Evolutionary conservation across 2,113 vertebrate genomes (phyloP).

Genomic region (Ameiurus melas): DNA sequence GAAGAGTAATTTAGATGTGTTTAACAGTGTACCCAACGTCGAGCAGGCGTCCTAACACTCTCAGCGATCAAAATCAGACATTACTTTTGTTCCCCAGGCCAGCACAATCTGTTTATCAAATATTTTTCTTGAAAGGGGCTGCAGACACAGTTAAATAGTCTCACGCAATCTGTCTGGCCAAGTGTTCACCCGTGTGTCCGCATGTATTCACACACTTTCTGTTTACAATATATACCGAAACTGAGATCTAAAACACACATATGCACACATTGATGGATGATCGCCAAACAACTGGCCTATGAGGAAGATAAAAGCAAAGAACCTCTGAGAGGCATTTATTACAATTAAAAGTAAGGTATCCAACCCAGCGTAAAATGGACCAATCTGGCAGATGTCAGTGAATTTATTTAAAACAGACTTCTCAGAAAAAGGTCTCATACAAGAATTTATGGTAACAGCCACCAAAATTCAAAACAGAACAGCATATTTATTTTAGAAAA

Average conservation of each 20-base stretch:
- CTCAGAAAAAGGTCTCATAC: slow-evolving; percentile 19
- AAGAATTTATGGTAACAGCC: slow-evolving; percentile 47
- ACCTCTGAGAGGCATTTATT: slow-evolving; percentile 51
- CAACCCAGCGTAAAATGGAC: slow-evolving; percentile 50
- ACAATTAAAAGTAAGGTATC: slow-evolving; percentile 55
- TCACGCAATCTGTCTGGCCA: slow-evolving; percentile 63
- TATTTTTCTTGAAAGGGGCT: slow-evolving; percentile 67
- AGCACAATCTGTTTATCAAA: slow-evolving; percentile 69
- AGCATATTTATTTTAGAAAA: slow-evolving; percentile 45
- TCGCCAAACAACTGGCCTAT: slow-evolving; percentile 36
- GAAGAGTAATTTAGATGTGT: slow-evolving; percentile 65
- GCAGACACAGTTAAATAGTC: slow-evolving; percentile 65
- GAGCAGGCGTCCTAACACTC: slow-evolving; percentile 62
- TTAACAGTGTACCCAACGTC: slow-evolving; percentile 61
- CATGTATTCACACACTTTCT: slow-evolving; percentile 35
- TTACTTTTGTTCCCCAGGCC: slow-evolving; percentile 49
- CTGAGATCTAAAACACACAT: slow-evolving; percentile 40
- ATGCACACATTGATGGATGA: slow-evolving; percentile 37
- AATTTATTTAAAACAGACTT: slow-evolving; percentile 65
- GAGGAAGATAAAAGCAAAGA: slow-evolving; percentile 9
- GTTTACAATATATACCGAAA: slow-evolving; percentile 45
- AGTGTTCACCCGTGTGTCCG: slow-evolving; percentile 46
- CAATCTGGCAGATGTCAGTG: slow-evolving; percentile 51
- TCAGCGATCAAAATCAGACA: slow-evolving; percentile 49
- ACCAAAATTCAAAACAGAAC: slow-evolving; percentile 56